A percentile compares a stretch with the other conserved stretches of the same genome.
phyloP scores from a whole-genome alignment of 2,888 invertebrate species.

The Ptychoptera contaminata region DNA sequence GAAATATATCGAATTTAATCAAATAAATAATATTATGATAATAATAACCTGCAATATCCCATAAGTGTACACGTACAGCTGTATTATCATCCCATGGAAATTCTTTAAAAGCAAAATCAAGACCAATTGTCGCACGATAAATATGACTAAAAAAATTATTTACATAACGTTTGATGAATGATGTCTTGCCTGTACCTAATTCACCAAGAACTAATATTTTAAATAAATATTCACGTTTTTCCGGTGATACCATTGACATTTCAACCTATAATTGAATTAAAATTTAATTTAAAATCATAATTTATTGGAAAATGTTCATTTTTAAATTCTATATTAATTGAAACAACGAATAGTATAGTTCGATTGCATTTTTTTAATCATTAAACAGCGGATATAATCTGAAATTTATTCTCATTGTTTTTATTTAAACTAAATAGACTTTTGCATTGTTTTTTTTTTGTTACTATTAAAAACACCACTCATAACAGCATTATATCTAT shows the following conservation, averaged over 20 bases:
- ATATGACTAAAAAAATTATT: conserved; percentile 98
- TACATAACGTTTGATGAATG: conserved; percentile 96
- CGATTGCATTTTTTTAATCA: too few relatives aligned
- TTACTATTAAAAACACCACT: too few relatives aligned
- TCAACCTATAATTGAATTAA: too few relatives aligned
- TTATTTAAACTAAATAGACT: too few relatives aligned
- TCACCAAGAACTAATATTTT: conserved; percentile 98
- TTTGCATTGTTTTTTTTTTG: too few relatives aligned
- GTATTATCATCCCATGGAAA: conserved; percentile 91
- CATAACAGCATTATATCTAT: too few relatives aligned
- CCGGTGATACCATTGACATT: conserved; percentile 37
- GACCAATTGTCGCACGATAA: conserved; percentile 97
- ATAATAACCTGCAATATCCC: conserved; percentile 48
- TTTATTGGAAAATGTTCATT: too few relatives aligned
- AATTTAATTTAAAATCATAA: too few relatives aligned
- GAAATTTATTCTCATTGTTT: too few relatives aligned
- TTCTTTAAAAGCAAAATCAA: conserved; percentile 96
- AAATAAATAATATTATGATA: conserved; percentile 4
- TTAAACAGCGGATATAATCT: too few relatives aligned
- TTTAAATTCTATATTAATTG: too few relatives aligned
- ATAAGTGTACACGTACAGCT: conserved; percentile 83
- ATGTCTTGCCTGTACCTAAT: conserved; percentile 59
- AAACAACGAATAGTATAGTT: too few relatives aligned
- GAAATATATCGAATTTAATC: conserved; percentile 8
- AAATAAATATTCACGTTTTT: conserved; percentile 82